Base-by-base conservation (phyloP, 2,797 vertebrate species). In the Rhinichthys osculus region DNA sequence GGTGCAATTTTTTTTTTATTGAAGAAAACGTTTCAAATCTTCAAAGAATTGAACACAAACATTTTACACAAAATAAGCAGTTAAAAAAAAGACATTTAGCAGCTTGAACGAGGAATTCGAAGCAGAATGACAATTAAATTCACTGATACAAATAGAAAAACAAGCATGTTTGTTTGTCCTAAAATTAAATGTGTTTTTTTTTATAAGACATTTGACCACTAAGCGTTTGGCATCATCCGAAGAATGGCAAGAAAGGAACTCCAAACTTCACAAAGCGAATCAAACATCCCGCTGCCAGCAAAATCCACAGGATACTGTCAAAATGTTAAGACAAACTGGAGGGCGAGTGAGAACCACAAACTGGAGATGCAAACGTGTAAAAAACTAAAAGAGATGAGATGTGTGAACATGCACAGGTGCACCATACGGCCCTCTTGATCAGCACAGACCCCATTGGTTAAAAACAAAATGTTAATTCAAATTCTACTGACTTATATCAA, bases 91-190 rank as follows among this genome's bases (percentile, higher is more conserved):
- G 91, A 92, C 93, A 93, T 91, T 93, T 89, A 92, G 91, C 94
- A 94, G 93, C 93, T 93, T 87, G 38, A 95, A 94, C 93, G 93
- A 92, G 94, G 91, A 95, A 92, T 93, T 90, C 91, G 93, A 93
- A 92, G 92, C 94, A 81, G 92, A 93, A 87, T 85, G 76, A 92
- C 92, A 91, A 85, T 88, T 86, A 91, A 92, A 92, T 89, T 91
- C 90, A 92, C 89, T 89, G 83, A 88, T 90, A 93, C 92, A 93
- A 91, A 93, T 93, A 93, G 92, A 93, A 94, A 94, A 94, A 92
- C 91, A 94, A 94, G 92, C 90, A 77, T 81, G 64, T 67, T 33
- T 93, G 91, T 95, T 94, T 94, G 93, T 89, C 91, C 91, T 88
- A 92, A 90, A 87, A 91, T 57, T 0, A 13, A 30, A 11, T 19